Conservation (phyloP, 2,797 vertebrate genomes). For the Diplodus sargus region DNA sequence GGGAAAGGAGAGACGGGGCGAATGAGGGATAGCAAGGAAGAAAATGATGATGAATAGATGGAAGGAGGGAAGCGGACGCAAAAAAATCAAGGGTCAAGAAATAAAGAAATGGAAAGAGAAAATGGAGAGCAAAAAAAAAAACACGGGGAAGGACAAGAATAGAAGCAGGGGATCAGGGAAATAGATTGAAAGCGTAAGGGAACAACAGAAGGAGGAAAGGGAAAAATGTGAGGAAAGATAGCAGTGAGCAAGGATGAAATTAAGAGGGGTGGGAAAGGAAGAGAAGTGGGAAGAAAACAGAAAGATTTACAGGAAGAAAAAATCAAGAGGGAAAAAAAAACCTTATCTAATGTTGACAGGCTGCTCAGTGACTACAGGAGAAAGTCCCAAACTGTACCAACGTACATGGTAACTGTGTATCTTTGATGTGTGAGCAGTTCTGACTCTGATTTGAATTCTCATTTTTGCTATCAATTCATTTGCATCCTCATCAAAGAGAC, state of each 20-base stretch:
- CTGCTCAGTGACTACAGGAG: background rate
- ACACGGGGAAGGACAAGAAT: no score
- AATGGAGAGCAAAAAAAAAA: no score
- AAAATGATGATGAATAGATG: background rate
- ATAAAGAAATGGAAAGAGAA: background rate
- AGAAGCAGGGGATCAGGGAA: background rate
- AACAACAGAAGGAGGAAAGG: background rate
- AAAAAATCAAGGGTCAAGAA: background rate
- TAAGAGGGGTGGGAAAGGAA: no score
- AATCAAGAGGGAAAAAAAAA: background rate
- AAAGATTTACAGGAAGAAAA: background rate
- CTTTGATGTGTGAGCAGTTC: background rate
- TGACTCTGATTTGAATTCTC: conserved; percentile 12
- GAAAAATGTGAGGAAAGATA: background rate
- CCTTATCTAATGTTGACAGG: background rate
- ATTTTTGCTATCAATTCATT: background rate
- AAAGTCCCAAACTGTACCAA: background rate
- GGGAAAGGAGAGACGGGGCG: background rate
- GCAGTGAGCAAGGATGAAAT: no score
- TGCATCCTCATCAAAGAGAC: conserved; percentile 33
- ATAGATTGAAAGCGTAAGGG: background rate
- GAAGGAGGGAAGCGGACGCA: background rate
- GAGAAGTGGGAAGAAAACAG: background rate
- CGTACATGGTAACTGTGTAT: background rate
- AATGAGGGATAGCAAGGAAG: background rate